These are phyloP conservation scores for Reticulitermes speratus DNA, from an alignment of 1,140 invertebrate species.

Conservation along the genomic window DNA sequence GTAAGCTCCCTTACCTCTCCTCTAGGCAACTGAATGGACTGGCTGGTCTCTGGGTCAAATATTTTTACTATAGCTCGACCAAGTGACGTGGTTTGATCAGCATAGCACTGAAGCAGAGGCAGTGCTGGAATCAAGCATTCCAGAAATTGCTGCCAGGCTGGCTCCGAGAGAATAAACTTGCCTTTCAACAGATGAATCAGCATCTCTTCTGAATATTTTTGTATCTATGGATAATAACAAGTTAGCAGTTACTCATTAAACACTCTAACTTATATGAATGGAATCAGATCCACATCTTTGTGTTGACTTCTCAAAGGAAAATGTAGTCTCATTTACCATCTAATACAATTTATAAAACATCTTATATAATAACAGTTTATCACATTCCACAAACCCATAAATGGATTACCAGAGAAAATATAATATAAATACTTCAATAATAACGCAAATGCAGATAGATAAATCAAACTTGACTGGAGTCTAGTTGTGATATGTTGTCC, in stretches of 20 bases:
- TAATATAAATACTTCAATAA: too few relatives aligned
- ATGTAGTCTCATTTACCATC: too few relatives aligned
- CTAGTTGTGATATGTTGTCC: too few relatives aligned
- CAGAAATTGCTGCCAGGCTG: constrained; percentile 57
- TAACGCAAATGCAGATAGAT: too few relatives aligned
- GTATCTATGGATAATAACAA: constrained; percentile 46
- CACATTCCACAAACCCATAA: too few relatives aligned
- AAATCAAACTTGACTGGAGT: too few relatives aligned
- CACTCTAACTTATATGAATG: neutral
- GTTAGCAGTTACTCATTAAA: neutral
- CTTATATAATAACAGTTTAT: too few relatives aligned
- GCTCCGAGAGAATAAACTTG: constrained; percentile 56
- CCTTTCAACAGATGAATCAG: constrained; percentile 61
- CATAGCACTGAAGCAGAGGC: constrained; percentile 53
- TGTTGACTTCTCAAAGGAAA: too few relatives aligned
- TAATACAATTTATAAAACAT: too few relatives aligned
- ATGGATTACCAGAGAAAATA: too few relatives aligned
- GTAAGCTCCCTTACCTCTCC: constrained; percentile 25
- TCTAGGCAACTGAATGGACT: neutral
- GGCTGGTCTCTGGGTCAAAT: constrained; percentile 54
- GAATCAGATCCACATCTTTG: neutral
- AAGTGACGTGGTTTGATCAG: constrained; percentile 46
- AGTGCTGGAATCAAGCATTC: constrained; percentile 56
- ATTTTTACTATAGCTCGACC: constrained; percentile 60
- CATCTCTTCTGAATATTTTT: constrained; percentile 57